These are phyloP conservation scores for Galagoides demidoff DNA, from an alignment of 2,797 vertebrate species.

Conservation along the genomic window DNA sequence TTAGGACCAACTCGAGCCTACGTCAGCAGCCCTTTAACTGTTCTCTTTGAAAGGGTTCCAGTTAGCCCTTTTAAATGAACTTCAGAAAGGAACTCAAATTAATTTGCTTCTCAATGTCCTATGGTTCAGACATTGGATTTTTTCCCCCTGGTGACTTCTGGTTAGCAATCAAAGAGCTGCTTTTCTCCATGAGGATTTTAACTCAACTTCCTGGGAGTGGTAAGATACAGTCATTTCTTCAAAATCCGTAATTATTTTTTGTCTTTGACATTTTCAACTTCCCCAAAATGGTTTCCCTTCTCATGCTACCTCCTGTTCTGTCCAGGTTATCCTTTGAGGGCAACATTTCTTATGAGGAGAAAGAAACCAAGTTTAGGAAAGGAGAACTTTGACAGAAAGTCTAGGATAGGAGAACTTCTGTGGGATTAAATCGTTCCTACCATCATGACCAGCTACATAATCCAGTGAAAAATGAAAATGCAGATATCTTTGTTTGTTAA, in stretches of 20 bases:
- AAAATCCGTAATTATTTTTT: conserved; percentile 52
- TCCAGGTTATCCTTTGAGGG: background rate
- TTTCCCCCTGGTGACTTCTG: conserved; percentile 61
- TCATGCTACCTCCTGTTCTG: background rate
- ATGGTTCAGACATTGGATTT: conserved; percentile 69
- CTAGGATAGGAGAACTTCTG: background rate
- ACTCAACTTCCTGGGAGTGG: conserved; percentile 58
- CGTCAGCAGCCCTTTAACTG: conserved; percentile 67
- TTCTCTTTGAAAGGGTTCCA: conserved; percentile 49
- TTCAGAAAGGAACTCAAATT: conserved; percentile 78
- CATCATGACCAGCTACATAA: background rate
- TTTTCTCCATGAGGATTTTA: conserved; percentile 70
- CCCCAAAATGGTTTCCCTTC: background rate
- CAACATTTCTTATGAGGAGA: background rate
- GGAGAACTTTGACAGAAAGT: background rate
- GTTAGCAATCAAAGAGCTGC: conserved; percentile 71
- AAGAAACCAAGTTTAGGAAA: background rate
- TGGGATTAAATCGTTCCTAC: background rate
- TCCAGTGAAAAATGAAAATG: conserved; percentile 12
- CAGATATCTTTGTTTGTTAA: background rate
- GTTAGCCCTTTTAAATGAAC: conserved; percentile 71
- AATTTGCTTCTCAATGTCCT: conserved; percentile 72
- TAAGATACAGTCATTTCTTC: conserved; percentile 59
- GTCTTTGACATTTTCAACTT: conserved; percentile 60
- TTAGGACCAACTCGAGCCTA: conserved; percentile 70